phyloP scores from a whole-genome alignment of 37 sponge, comb jelly and placozoan species.

The Lycopodina hypogea region DNA sequence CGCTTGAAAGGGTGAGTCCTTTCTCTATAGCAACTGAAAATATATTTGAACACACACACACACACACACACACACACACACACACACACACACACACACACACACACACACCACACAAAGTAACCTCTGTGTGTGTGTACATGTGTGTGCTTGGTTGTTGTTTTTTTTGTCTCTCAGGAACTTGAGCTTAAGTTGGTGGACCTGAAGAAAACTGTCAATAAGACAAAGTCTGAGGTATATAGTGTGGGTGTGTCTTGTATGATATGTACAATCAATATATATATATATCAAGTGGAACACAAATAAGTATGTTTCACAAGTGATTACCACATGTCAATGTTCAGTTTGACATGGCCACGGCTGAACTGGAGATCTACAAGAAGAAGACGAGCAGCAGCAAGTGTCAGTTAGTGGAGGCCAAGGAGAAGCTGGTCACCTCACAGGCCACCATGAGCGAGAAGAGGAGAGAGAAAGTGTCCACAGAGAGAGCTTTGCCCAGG shows the following conservation, averaged over 20 bases:
- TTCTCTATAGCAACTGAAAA: too few species aligned
- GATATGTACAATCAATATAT: too few species aligned
- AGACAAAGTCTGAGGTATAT: conserved; percentile 68
- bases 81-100: too few species aligned
- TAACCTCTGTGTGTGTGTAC: too few species aligned
- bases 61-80: too few species aligned
- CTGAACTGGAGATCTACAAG: conserved; percentile 77
- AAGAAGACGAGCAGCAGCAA: conserved; percentile 37
- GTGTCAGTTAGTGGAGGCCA: conserved; percentile 63
- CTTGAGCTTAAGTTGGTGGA: conserved; percentile 61
- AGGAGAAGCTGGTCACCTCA: conserved; percentile 12
- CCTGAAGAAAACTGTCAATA: conserved; percentile 60
- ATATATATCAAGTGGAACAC: too few species aligned
- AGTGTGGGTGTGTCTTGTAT: not conserved
- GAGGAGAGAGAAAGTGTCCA: conserved; percentile 3
- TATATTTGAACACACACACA: too few species aligned
- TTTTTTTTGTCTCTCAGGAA: conserved; percentile 36
- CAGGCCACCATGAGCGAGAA: conserved; percentile 24
- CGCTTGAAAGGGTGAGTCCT: too few species aligned
- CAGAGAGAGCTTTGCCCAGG: conserved; percentile 18
- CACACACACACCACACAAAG: too few species aligned
- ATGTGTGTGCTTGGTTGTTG: too few species aligned
- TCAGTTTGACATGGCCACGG: conserved; percentile 68
- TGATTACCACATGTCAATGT: too few species aligned
- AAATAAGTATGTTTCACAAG: too few species aligned